phyloP scores from a whole-genome alignment of 1,140 invertebrate genomes.

The Gonioctena quinquepunctata region DNA sequence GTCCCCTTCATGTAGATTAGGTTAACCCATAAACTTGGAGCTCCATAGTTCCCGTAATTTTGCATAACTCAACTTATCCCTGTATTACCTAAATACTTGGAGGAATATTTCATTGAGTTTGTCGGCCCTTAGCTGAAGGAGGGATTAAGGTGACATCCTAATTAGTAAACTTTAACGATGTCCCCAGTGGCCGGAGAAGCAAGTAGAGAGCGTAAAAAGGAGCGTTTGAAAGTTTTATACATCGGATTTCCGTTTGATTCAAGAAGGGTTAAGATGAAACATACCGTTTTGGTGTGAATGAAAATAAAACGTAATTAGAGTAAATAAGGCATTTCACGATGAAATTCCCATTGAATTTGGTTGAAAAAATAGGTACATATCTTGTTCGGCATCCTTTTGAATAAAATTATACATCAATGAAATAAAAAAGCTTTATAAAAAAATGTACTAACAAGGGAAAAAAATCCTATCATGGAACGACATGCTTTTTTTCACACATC shows the following conservation, averaged over 20 bases:
- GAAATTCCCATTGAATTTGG: no score
- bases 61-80: neutral
- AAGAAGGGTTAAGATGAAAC: neutral
- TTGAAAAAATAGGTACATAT: no score
- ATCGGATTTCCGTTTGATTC: constrained; percentile 3
- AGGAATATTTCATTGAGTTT: constrained; percentile 8
- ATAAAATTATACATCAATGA: no score
- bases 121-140: constrained; percentile 10
- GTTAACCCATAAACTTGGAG: neutral
- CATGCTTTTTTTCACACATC: no score
- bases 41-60: neutral
- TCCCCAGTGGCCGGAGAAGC: constrained; percentile 2
- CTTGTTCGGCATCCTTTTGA: no score
- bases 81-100: constrained; percentile 6
- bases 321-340: no score
- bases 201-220: constrained; percentile 18
- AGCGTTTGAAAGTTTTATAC: constrained; percentile 15
- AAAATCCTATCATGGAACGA: no score
- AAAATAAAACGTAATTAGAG: no score
- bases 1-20: no score
- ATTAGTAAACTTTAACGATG: constrained; percentile 26
- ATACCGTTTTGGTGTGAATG: no score
- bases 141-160: constrained; percentile 24
- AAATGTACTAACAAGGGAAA: no score
- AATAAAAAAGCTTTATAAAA: no score